Base-by-base conservation (phyloP, 2,888 invertebrate species). In the Agapetus fuscipes region DNA sequence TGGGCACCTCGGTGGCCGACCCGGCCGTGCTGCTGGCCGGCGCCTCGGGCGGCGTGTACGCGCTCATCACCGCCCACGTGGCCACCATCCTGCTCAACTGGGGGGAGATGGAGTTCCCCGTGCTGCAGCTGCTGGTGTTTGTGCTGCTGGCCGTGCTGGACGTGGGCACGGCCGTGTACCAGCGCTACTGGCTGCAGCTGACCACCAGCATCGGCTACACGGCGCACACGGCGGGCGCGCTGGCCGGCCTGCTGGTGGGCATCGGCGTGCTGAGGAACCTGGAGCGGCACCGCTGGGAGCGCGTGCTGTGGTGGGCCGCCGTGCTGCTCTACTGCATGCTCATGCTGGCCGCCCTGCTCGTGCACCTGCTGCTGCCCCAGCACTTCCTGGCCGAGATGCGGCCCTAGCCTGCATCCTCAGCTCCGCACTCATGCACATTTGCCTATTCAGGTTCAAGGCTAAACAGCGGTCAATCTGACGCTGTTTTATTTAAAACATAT, bases 81-180 rank as follows among this genome's bases (percentile, higher is more conserved):
- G 87, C 94, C 2, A 89, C 89, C 25, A 86, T 95, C 40, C 77
- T 93, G 37, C 82, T 93, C 89, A 98, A 98, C 62, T 98, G 94
- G 89, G 72, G 76, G 11, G 93, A 97, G 65, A 98, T 98, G 97
- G 88, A 94, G 55, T 91, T 83, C 57, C 90, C 91, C 1, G 74
- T 85, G 48, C 71, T 88, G 6, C 88, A 96, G 54, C 68, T 96
- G 15, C 57, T 86, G 5, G 77, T 93, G 13, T 87, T 97, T 56
- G 51, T 90, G 0, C 60, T 90, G 5, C 74, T 96, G 48, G 84
- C 86, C 3, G 75, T 71, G 0, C 79, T 83, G 27, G 97, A 98
- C 62, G 71, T 93, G 33, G 88, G 90, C 14, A 82, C 89, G 9
- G 94, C 96, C 0, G 75, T 97, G 20, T 95, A 94, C 64, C 83